Conservation (phyloP, 2,113 vertebrate species). For the Pituophis catenifer region DNA sequence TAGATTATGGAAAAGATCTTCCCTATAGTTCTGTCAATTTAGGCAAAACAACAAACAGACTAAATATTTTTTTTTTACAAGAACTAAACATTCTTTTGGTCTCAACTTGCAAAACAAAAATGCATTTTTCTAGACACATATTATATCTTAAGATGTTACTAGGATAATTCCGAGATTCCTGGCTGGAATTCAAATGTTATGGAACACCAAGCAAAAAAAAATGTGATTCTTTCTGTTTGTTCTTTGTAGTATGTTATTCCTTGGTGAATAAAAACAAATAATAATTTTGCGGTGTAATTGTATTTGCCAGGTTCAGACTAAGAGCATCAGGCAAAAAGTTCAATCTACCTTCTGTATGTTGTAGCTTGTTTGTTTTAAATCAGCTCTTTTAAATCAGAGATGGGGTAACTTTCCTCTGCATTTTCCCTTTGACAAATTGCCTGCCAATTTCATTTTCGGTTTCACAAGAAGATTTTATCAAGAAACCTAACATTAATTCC, state of each 20-base stretch:
- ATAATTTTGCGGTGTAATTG: not conserved
- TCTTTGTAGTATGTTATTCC: not conserved
- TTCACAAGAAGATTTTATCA: not conserved
- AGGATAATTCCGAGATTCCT: not conserved
- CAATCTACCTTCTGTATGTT: not conserved
- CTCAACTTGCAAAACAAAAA: not conserved
- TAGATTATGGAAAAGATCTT: not conserved
- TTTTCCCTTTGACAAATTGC: not conserved
- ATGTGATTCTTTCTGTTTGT: not conserved
- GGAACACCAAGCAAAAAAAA: not conserved
- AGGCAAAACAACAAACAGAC: not conserved
- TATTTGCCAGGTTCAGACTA: not conserved
- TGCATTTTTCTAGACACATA: not conserved
- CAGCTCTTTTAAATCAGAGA: not conserved
- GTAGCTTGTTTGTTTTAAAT: not conserved
- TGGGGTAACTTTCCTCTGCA: not conserved
- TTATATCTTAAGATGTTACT: not conserved
- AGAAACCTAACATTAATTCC: not conserved
- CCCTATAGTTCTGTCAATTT: not conserved
- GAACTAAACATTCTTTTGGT: not conserved
- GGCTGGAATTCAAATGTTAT: not conserved
- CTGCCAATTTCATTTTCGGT: not conserved
- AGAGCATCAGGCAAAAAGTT: not conserved
- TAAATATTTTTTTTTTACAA: not conserved
- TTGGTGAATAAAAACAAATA: not conserved